Conservation (phyloP, 2,113 vertebrate genomes). For the Xenopus tropicalis region UCB_Xtro_10.0 CM004450.2:110049001-110049500, state of each 20-base stretch:
- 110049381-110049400: neutral
- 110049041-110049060: constrained; percentile 10
- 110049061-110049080: neutral
- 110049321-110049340: constrained; percentile 10
- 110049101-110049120: constrained; percentile 9
- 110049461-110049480: too few relatives aligned
- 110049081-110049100: neutral
- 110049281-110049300: constrained; percentile 10
- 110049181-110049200: constrained; percentile 13
- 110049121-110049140: constrained; percentile 12
- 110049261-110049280: constrained; percentile 13
- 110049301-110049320: neutral
- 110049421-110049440: neutral
- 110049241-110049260: constrained; percentile 14
- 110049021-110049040: constrained; percentile 10
- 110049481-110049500: too few relatives aligned
- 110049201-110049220: constrained; percentile 14
- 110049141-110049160: constrained; percentile 36
- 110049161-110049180: constrained; percentile 27
- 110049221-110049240: constrained; percentile 10
- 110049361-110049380: neutral
- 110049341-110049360: neutral
- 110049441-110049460: too few relatives aligned
- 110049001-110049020: neutral
- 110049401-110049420: neutral